A percentile compares a stretch with the other conserved stretches of the same genome.
Evolutionary conservation across 2,113 vertebrate genomes (phyloP).

Genomic region (Amblyornis subalaris): DNA sequence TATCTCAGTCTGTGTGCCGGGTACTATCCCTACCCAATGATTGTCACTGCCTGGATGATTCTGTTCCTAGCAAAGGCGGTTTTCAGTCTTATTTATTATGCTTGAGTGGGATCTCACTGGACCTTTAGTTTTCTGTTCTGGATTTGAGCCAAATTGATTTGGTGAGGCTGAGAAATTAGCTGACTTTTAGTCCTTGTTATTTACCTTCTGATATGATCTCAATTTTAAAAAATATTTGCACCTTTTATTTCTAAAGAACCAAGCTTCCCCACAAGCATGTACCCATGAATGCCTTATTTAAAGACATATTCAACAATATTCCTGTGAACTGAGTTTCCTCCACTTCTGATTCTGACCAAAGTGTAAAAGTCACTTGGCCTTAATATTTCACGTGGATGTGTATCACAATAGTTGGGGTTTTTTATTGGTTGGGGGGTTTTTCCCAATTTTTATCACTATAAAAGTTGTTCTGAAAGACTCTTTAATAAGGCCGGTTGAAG

Average conservation of each 20-base stretch:
- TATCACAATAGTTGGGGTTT: not conserved
- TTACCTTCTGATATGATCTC: not conserved
- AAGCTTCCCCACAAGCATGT: not conserved
- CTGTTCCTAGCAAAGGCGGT: not conserved
- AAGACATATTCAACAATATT: not conserved
- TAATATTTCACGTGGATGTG: not conserved
- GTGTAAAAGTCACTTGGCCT: not conserved
- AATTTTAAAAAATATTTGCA: not conserved
- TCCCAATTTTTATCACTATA: fast-evolving
- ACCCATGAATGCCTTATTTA: not conserved
- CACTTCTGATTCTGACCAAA: not conserved
- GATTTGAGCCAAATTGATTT: not conserved
- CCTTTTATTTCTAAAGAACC: not conserved
- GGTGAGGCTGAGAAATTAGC: not conserved
- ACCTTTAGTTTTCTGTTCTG: not conserved
- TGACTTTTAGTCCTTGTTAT: not conserved
- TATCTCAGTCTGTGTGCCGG: fast-evolving
- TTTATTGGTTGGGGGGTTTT: not conserved
- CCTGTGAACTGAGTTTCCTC: not conserved
- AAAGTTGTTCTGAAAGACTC: not conserved
- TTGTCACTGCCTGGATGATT: not conserved
- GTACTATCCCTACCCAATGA: not conserved
- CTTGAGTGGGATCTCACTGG: not conserved
- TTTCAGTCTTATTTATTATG: not conserved
- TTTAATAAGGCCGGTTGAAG: not conserved